These are phyloP conservation scores for Ibidorhyncha struthersii DNA, from an alignment of 2,113 vertebrate species.

Conservation along the genomic window DNA sequence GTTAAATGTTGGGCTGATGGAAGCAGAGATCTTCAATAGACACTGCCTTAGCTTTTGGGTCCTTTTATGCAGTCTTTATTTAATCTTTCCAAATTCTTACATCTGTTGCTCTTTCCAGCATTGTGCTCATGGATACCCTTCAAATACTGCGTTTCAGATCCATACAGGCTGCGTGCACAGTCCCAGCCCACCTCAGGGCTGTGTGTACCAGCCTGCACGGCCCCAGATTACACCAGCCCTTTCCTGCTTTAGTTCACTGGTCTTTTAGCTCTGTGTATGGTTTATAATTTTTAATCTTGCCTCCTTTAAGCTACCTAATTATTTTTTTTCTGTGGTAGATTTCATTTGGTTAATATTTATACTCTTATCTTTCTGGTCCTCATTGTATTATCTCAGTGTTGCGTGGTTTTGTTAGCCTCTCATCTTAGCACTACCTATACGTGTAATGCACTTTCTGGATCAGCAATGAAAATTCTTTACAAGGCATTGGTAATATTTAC, in stretches of 20 bases:
- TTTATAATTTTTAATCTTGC: background rate
- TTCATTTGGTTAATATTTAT: background rate
- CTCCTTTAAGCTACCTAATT: background rate
- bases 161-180: background rate
- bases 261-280: background rate
- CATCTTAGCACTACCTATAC: background rate
- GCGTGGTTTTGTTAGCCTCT: background rate
- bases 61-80: background rate
- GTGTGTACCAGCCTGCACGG: accelerated
- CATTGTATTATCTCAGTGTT: background rate
- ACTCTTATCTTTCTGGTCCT: background rate
- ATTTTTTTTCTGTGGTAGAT: background rate
- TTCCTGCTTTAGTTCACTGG: background rate
- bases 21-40: background rate
- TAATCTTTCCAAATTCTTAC: background rate
- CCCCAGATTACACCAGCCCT: background rate
- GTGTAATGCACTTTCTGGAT: background rate
- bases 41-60: background rate
- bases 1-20: background rate
- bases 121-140: background rate
- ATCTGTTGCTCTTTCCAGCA: background rate
- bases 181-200: background rate
- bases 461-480: background rate
- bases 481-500: background rate
- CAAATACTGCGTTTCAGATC: background rate